Evolutionary conservation across 1,140 invertebrate genomes (phyloP).

Genomic region (Camponotus floridanus): DNA sequence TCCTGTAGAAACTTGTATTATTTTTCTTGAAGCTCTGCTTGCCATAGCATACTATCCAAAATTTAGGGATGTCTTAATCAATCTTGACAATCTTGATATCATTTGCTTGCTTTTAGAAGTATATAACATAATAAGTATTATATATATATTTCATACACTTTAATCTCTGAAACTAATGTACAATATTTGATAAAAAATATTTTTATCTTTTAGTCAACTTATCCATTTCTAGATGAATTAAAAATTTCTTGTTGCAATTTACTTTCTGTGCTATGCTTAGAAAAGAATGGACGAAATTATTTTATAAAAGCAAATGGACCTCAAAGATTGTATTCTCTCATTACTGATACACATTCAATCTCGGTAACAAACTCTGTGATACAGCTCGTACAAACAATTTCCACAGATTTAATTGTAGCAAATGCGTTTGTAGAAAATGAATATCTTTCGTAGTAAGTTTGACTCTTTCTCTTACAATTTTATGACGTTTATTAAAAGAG

Average conservation of each 20-base stretch:
- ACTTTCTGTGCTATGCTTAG: slow-evolving; percentile 67
- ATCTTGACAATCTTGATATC: slow-evolving; percentile 65
- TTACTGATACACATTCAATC: slow-evolving; percentile 66
- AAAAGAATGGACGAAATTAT: slow-evolving; percentile 57
- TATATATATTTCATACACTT: no score
- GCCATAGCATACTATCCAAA: slow-evolving; percentile 62
- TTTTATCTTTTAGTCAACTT: slow-evolving; percentile 58
- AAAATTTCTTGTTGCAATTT: slow-evolving; percentile 76
- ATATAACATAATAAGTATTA: slow-evolving; percentile 39
- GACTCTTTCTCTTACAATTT: not conserved
- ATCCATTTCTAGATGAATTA: slow-evolving; percentile 69
- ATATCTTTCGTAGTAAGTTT: slow-evolving; percentile 77
- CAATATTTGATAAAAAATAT: slow-evolving; percentile 29
- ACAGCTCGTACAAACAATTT: slow-evolving; percentile 76
- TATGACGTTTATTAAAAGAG: not conserved
- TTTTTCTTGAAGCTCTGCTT: slow-evolving; percentile 66
- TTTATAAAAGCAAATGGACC: slow-evolving; percentile 66
- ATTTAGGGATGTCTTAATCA: slow-evolving; percentile 54
- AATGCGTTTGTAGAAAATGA: slow-evolving; percentile 74
- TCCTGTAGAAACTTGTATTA: slow-evolving; percentile 69
- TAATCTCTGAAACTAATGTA: not conserved
- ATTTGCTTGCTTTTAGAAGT: slow-evolving; percentile 75
- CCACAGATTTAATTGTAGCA: slow-evolving; percentile 68
- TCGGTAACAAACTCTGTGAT: slow-evolving; percentile 73
- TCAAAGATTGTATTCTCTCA: slow-evolving; percentile 66